Base-by-base conservation (phyloP, 2,888 invertebrate species). In the Lithophane leautieri region DNA sequence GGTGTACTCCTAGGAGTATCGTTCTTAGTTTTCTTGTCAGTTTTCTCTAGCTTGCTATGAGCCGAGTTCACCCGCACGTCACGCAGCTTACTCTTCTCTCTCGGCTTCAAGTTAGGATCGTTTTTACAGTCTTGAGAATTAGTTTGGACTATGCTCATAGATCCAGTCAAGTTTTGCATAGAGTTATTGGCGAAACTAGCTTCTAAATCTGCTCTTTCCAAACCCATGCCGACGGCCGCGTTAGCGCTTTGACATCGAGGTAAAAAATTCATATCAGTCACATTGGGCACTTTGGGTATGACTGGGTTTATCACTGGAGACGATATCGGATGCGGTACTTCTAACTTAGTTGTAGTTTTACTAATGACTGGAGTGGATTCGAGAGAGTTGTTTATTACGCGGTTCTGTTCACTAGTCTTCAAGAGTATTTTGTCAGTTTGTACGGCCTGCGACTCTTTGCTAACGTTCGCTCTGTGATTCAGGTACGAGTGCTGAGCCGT, bases 51-150 rank as follows among this genome's bases (percentile, higher is more conserved):
- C 89, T 97, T 97, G 76, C 94, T 95, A 71, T 97, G 97, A 40
- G 96, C 95, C 0, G 97, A 97, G 76, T 96, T 96, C 11, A 97
- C 96, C 88, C 97, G 89, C 0, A 96, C 96, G 75, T 97, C 97
- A 3, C 96, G 90, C 14, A 95, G 88, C 87, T 97, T 95, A 84
- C 96, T 97, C 86, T 96, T 95, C 81, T 95, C 95, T 83, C 97
- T 91, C 3, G 96, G 94, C 81, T 95, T 94, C 71, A 92, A 89
- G 84, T 95, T 94, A 50, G 91, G 89, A 77, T 96, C 94, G 71
- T 91, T 93, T 86, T 96, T 94, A 47, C 95, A 94, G 67, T 95
- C 95, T 67, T 94, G 93, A 12, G 92, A 85, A 73, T 89, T 92
- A 1, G 89, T 90, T 61, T 94, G 94, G 11, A 93, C 91, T 11